Base-by-base conservation (phyloP, 2,797 vertebrate genomes). In the Scomberomorus guttatus region DNA sequence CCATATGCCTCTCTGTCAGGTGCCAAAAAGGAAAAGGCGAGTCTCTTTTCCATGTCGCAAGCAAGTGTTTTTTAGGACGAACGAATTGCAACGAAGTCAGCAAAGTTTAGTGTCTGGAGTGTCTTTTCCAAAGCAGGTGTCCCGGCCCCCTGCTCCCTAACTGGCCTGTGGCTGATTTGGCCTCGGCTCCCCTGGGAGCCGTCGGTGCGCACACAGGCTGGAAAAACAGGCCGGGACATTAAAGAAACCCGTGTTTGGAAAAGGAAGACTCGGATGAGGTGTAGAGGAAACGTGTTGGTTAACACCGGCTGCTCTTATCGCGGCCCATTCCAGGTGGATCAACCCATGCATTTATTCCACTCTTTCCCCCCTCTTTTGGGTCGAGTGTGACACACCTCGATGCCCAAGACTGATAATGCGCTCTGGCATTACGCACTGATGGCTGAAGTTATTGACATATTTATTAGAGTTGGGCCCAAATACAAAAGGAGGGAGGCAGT, bases 251-350 rank as follows among this genome's bases (percentile, higher is more conserved):
- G 90, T 98, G 97, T 97, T 98, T 97, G 95, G 96, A 96, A 98
- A 98, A 95, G 97, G 97, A 97, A 97, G 96, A 96, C 95, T 95
- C 95, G 95, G 96, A 94, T 93, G 96, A 96, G 96, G 96, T 95
- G 95, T 95, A 97, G 95, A 97, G 97, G 97, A 98, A 98, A 96
- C 95, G 96, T 97, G 97, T 92, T 95, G 95, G 95, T 96, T 97
- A 96, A 96, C 97, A 96, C 96, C 92, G 96, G 96, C 96, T 96
- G 96, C 96, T 96, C 96, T 97, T 97, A 97, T 97, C 96, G 95
- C 95, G 93, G 93, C 93, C 95, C 95, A 90, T 94, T 96, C 96
- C 96, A 97, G 95, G 95, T 93, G 94, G 91, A 95, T 95, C 93
- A 91, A 92, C 91, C 90, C 82, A 65, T 73, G 82, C 85, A 89